Evolutionary conservation across 2,113 vertebrate genomes (phyloP), one percentile per base, ranked within the genome.

Genomic region (Mastomys coucha): DNA sequence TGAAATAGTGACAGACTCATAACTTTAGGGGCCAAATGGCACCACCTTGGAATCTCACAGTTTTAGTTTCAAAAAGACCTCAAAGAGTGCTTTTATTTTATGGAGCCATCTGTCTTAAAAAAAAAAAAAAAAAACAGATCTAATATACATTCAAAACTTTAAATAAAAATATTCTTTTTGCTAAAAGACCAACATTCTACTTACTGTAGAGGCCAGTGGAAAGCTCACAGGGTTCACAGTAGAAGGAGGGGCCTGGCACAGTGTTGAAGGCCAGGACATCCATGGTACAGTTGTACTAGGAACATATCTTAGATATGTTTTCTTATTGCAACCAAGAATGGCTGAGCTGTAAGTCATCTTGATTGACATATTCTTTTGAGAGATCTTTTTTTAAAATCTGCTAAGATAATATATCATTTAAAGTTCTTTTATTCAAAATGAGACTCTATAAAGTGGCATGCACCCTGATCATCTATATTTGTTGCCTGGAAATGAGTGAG

Each of bases 81-180:
- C 69, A 49, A 60, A 96, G 65, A 53, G 42, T 91, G 31, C 33
- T 97, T 98, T 53, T 98, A 63, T n/a, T 97, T 97, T 96, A 95
- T 94, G 39, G 45, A 88, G 5, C 65, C 95, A 63, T 95, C 90
- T 97, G 78, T 82, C 75, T 56, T 96, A 5, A 14, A 13, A 14
- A 13, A 13, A 33, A 67, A 13, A 33, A 67, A 8, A 28, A 28
- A 72, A 72, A 76, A 70, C 53, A 93, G 93, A 77, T 31, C 22
- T 76, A 95, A 45, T 93, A 89, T 81, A n/a, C 97, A 45, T 93
- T 86, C 51, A 80, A 89, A 75, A 84, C 73, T 96, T 95, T 86
- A 93, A 91, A 87, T 94, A 84, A 58, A 87, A 39, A 1, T 91
- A 97, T 73, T 87, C 53, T 85, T 8, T 77, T 24, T 95, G 80